Conservation (phyloP, 2,888 invertebrate species). For the Phyllotreta striolata region DNA sequence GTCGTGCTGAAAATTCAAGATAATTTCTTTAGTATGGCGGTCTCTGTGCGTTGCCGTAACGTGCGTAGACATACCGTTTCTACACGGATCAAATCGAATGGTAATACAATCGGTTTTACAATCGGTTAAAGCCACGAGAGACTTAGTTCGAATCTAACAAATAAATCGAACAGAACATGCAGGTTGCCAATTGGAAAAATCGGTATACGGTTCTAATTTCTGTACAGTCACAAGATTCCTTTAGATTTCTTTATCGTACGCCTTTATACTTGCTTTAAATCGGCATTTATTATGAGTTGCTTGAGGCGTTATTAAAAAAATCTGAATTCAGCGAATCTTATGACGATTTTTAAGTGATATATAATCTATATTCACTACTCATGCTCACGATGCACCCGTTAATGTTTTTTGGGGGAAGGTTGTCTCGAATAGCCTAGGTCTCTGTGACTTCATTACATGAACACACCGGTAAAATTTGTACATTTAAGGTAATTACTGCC, state of each 20-base stretch:
- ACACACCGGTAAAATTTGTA: slow-evolving; percentile 27
- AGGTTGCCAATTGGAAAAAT: slow-evolving; percentile 51
- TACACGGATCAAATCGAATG: slow-evolving; percentile 29
- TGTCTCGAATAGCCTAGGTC: slow-evolving; percentile 50
- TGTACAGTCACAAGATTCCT: slow-evolving; percentile 25
- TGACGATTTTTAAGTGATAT: slow-evolving; percentile 24
- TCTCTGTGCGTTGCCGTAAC: slow-evolving; percentile 25
- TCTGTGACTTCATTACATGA: slow-evolving; percentile 61
- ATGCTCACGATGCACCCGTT: slow-evolving; percentile 54
- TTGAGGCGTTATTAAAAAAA: slow-evolving; percentile 6
- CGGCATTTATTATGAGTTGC: neutral
- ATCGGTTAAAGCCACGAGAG: slow-evolving; percentile 60
- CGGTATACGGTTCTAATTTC: slow-evolving; percentile 26
- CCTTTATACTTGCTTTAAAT: neutral
- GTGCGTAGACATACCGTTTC: slow-evolving; percentile 35
- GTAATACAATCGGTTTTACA: slow-evolving; percentile 36
- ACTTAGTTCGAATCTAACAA: slow-evolving; percentile 54
- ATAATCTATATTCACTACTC: slow-evolving; percentile 48
- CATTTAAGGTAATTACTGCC: slow-evolving; percentile 31
- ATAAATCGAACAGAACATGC: slow-evolving; percentile 52
- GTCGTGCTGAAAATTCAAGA: slow-evolving; percentile 85
- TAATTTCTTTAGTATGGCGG: slow-evolving; percentile 36
- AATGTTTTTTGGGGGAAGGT: slow-evolving; percentile 33
- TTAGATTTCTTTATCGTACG: slow-evolving; percentile 7
- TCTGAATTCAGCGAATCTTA: slow-evolving; percentile 24